phyloP scores from a whole-genome alignment of 2,113 vertebrate genomes.

The Ameiurus melas region DNA sequence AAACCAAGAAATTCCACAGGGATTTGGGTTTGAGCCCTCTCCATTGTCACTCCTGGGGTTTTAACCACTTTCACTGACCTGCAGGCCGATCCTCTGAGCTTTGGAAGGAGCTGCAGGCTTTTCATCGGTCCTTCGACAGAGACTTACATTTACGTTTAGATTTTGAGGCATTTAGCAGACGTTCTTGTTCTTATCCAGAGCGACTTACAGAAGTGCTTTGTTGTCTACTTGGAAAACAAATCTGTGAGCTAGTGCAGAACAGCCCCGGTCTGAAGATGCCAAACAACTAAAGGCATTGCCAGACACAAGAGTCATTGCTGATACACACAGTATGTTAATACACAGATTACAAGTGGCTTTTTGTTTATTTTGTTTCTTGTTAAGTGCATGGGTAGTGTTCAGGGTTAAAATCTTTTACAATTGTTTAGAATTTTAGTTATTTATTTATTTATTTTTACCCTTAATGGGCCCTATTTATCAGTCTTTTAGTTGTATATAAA shows the following conservation, averaged over 20 bases:
- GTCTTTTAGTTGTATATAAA: background rate
- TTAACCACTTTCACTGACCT: slow-evolving; percentile 59
- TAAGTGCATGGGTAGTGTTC: background rate
- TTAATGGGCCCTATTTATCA: background rate
- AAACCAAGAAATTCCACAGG: slow-evolving; percentile 57
- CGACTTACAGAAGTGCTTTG: background rate
- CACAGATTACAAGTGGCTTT: background rate
- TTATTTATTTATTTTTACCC: too few species aligned
- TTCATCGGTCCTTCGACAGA: background rate
- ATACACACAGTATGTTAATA: background rate
- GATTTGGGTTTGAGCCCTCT: slow-evolving; percentile 58
- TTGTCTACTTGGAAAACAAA: slow-evolving; percentile 13
- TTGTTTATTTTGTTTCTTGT: background rate
- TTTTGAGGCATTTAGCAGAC: background rate
- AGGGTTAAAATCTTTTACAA: background rate
- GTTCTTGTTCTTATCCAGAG: background rate
- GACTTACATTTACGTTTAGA: slow-evolving; percentile 10
- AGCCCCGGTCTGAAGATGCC: background rate
- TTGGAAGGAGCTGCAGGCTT: background rate
- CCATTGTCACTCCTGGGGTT: slow-evolving; percentile 62
- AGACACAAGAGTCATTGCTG: background rate
- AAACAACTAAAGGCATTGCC: background rate
- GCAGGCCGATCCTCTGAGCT: slow-evolving; percentile 17
- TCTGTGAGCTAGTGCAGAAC: background rate
- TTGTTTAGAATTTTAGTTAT: background rate